These are phyloP conservation scores for Tetramorium parvispinum DNA, from an alignment of 1,140 invertebrate species.

Conservation along the genomic window DNA sequence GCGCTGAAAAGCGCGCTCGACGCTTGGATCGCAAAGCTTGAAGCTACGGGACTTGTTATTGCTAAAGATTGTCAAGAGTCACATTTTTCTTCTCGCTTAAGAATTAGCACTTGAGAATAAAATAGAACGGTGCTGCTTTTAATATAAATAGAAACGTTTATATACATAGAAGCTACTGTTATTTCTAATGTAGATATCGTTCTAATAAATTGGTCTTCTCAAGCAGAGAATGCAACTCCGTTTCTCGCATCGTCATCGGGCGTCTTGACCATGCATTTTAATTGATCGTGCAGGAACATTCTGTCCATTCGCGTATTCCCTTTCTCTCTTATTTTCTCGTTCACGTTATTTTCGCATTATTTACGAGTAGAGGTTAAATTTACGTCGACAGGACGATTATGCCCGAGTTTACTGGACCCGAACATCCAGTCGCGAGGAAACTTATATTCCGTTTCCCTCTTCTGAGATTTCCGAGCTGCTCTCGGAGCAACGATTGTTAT, in stretches of 20 bases:
- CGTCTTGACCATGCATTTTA: background rate
- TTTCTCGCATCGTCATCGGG: background rate
- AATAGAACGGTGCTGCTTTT: background rate
- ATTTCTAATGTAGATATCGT: background rate
- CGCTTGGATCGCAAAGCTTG: background rate
- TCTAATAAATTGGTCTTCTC: background rate
- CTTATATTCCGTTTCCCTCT: constrained; percentile 26
- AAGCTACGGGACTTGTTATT: background rate
- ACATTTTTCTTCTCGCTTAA: background rate
- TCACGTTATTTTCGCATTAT: background rate
- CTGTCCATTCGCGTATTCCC: background rate
- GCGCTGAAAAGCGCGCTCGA: background rate
- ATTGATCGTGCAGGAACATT: constrained; percentile 38
- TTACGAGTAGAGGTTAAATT: constrained; percentile 24
- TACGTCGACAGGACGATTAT: constrained; percentile 16
- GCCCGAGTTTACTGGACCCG: constrained; percentile 1
- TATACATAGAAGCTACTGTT: background rate
- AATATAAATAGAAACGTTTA: background rate
- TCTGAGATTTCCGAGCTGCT: constrained; percentile 1
- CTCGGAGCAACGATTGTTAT: constrained; percentile 70
- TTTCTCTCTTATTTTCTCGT: background rate
- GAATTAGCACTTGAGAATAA: background rate
- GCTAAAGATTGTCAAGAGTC: background rate
- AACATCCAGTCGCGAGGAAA: constrained; percentile 5
- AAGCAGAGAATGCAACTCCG: background rate